Conservation (phyloP, 1,140 invertebrate species). For the Papilio aristodemus region DNA sequence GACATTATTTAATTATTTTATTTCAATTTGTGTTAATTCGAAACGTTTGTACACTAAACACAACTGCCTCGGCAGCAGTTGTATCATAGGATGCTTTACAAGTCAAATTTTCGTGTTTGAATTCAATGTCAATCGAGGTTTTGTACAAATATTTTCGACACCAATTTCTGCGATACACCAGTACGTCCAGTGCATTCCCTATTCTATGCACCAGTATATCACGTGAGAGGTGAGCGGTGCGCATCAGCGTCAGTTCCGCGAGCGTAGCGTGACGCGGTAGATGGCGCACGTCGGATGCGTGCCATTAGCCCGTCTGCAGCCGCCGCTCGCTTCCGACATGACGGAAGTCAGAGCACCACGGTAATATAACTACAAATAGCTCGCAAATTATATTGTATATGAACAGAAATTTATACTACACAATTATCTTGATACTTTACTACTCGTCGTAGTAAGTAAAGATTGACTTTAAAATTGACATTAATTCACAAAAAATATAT, state of each 20-base stretch:
- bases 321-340: slow-evolving; percentile 43
- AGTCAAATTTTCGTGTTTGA: too few species aligned
- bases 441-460: too few species aligned
- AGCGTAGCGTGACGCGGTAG: slow-evolving; percentile 37
- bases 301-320: slow-evolving; percentile 61
- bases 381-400: neutral
- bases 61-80: too few species aligned
- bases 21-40: too few species aligned
- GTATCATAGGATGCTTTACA: too few species aligned
- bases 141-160: too few species aligned
- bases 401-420: neutral
- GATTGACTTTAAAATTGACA: too few species aligned
- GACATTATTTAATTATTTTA: neutral
- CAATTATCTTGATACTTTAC: neutral
- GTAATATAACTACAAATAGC: neutral
- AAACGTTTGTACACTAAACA: too few species aligned
- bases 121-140: too few species aligned
- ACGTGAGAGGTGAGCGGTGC: slow-evolving; percentile 32
- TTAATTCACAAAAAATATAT: too few species aligned
- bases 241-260: slow-evolving; percentile 13
- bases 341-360: slow-evolving; percentile 14
- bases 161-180: too few species aligned
- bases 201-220: slow-evolving; percentile 11
- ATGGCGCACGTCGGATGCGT: slow-evolving; percentile 55
- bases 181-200: neutral